Conservation (phyloP, 2,888 invertebrate genomes). For the Andrena bicolor region DNA sequence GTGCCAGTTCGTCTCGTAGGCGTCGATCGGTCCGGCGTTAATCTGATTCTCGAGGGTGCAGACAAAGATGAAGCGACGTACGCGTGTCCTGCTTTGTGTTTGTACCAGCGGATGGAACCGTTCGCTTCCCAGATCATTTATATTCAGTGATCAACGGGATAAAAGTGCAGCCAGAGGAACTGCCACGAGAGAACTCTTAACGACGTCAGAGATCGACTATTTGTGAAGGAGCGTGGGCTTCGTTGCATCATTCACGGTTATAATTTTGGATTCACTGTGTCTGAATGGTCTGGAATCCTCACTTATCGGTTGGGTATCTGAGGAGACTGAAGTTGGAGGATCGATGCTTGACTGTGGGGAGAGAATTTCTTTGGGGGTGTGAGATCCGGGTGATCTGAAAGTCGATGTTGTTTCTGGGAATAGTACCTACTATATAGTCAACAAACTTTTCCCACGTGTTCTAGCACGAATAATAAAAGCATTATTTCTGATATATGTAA, state of each 20-base stretch:
- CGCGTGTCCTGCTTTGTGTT: slow-evolving; percentile 63
- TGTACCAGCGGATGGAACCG: slow-evolving; percentile 66
- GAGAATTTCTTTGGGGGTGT: slow-evolving; percentile 6
- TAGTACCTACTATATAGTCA: too few relatives aligned
- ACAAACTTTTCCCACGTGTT: too few relatives aligned
- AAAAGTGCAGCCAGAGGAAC: slow-evolving; percentile 14
- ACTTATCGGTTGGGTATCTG: slow-evolving; percentile 16
- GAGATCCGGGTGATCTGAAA: slow-evolving; percentile 14
- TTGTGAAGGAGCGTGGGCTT: slow-evolving; percentile 10
- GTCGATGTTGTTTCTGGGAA: slow-evolving; percentile 19
- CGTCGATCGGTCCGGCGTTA: slow-evolving; percentile 64
- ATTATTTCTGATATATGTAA: too few relatives aligned
- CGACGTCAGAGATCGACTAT: not conserved
- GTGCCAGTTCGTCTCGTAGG: slow-evolving; percentile 45
- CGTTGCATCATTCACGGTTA: slow-evolving; percentile 19
- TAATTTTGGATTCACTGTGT: not conserved
- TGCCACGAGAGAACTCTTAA: slow-evolving; percentile 7
- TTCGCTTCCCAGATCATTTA: slow-evolving; percentile 69
- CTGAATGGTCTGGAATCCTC: not conserved
- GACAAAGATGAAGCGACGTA: slow-evolving; percentile 55
- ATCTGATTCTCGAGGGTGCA: slow-evolving; percentile 74
- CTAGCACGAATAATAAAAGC: too few relatives aligned
- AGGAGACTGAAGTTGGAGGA: slow-evolving; percentile 12
- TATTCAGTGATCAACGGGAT: slow-evolving; percentile 60
- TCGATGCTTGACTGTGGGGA: slow-evolving; percentile 1